Base-by-base conservation (phyloP, 1,140 invertebrate species). In the Atopsyche davidsoni region DNA sequence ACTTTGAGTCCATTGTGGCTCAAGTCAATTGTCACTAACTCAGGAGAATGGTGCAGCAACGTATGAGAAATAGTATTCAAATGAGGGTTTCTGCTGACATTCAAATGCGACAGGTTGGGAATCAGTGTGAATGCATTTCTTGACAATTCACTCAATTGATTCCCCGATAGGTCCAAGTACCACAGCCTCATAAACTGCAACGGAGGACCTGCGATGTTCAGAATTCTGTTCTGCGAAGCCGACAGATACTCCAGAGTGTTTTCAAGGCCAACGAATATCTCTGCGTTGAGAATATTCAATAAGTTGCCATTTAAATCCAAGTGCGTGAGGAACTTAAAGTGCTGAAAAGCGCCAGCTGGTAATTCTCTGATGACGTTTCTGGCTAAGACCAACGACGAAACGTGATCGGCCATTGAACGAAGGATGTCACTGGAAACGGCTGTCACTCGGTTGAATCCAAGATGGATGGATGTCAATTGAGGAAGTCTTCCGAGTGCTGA, bases 351-450 rank as follows among this genome's bases (percentile, higher is more conserved):
- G 23, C 78, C 80, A 0, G 81, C 57, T 0, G 90, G 89, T 42
- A 94, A 73, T 72, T 94, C 89, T 32, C 89, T 78, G 10, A 95
- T 87, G 1, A 93, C 80, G 67, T 95, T 96, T 51, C 87, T 78
- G 0, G 86, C 83, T 13, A 95, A 65, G 4, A 80, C 79, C 18
- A 91, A 63, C 22, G 69, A 73, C n/a, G 75, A 81, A 1, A 83
- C 73, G 61, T 69, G 68, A 41, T 78, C 75, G 0, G 82, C 79
- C 13, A 81, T 67, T 1, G 85, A 80, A 45, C 78, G 71, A 6
- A 90, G 68, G 40, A 88, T 81, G 54, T 89, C 86, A n/a, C 77
- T 78, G 0, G 88, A 89, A 4, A 95, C 65, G 2, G 88, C 89
- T 0, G 87, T 86, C 4, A 96, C 86, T 54, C 90, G 75, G 66